These are phyloP conservation scores for Fulica atra DNA, from an alignment of 2,113 vertebrate genomes.

Conservation along the genomic window DNA sequence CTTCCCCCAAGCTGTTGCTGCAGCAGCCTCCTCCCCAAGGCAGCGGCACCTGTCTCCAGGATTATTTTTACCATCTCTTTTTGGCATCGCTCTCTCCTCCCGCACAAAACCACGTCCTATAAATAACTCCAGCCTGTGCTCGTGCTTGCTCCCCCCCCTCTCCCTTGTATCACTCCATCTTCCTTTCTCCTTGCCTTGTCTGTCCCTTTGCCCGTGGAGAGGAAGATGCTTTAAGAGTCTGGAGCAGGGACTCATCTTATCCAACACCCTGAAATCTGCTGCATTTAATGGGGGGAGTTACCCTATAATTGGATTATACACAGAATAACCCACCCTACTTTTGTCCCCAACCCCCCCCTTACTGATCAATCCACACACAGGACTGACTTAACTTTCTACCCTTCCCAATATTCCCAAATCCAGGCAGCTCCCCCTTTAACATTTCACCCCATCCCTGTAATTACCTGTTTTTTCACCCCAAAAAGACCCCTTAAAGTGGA, in stretches of 20 bases:
- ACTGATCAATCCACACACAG: accelerated
- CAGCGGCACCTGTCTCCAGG: constrained; percentile 45
- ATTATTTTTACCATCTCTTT: constrained; percentile 66
- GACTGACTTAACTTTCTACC: not conserved
- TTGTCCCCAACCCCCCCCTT: not conserved
- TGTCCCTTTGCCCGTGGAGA: not conserved
- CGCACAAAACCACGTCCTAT: constrained; percentile 39
- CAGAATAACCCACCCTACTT: not conserved
- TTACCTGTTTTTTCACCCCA: not conserved
- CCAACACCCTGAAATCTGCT: accelerated
- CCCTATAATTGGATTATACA: not conserved
- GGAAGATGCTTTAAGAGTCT: not conserved
- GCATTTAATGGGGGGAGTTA: not conserved
- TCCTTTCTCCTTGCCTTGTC: not conserved
- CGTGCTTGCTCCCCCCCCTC: not conserved
- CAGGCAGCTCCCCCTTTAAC: not conserved
- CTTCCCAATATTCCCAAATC: not conserved
- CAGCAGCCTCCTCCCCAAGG: constrained; percentile 30
- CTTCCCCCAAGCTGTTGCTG: not conserved
- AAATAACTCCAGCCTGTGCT: constrained; percentile 54
- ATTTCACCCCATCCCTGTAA: accelerated
- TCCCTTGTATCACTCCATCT: not conserved
- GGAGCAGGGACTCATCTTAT: not conserved
- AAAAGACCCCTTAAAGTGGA: accelerated
- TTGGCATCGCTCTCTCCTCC: constrained; percentile 49